phyloP scores from a whole-genome alignment of 53 echinoderm and acorn worm species.

The Holothuria scabra region DNA sequence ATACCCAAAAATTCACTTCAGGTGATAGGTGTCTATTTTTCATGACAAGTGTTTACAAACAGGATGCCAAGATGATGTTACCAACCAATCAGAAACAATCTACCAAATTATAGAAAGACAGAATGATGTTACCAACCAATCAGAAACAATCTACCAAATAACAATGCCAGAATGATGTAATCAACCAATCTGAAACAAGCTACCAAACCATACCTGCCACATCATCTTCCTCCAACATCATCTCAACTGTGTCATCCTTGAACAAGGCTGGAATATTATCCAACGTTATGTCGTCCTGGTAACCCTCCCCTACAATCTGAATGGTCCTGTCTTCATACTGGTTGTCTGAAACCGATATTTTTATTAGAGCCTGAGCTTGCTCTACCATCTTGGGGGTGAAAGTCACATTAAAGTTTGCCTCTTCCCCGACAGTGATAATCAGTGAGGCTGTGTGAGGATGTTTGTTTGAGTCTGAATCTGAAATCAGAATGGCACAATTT shows the following conservation, averaged over 20 bases:
- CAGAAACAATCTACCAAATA: not conserved
- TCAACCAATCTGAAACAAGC: not conserved
- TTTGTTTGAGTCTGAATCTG: conserved; percentile 67
- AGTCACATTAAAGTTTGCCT: conserved; percentile 76
- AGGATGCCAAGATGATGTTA: too few species aligned
- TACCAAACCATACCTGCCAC: conserved; percentile 68
- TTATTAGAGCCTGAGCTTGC: conserved; percentile 73
- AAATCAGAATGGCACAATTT: not conserved
- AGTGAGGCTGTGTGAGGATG: conserved; percentile 94
- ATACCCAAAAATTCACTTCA: too few species aligned
- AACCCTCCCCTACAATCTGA: conserved; percentile 95
- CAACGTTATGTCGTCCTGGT: conserved; percentile 94
- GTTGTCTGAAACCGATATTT: conserved; percentile 90
- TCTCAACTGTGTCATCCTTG: conserved; percentile 75
- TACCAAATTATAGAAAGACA: too few species aligned
- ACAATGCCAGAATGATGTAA: not conserved
- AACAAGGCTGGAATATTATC: conserved; percentile 91
- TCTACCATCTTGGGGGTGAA: conserved; percentile 69
- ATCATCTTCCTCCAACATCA: conserved; percentile 69
- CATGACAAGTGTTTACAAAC: too few species aligned
- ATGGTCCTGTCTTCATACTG: conserved; percentile 94
- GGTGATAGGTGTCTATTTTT: too few species aligned
- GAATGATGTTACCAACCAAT: too few species aligned
- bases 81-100: not conserved
- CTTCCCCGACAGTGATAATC: conserved; percentile 86